Evolutionary conservation across 2,113 vertebrate genomes (phyloP).

Genomic region (Lepus timidus): DNA sequence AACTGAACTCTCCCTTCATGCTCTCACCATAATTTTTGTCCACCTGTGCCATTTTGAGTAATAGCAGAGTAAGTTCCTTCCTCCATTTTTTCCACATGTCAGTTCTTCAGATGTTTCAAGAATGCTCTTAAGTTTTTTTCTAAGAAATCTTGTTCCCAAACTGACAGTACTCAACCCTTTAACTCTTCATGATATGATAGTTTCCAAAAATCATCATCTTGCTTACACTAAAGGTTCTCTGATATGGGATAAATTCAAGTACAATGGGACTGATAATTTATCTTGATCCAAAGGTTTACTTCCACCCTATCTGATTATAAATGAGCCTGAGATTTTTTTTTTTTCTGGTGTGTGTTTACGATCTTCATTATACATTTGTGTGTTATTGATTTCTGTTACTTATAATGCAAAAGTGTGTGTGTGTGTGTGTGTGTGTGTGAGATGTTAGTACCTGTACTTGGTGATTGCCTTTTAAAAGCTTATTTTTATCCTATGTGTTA

Average conservation of each 20-base stretch:
- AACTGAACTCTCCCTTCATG: background rate
- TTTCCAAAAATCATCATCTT: background rate
- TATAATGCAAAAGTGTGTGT: background rate
- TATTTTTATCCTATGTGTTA: background rate
- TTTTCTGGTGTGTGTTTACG: background rate
- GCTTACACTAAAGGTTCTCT: background rate
- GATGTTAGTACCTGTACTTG: background rate
- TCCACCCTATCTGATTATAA: background rate
- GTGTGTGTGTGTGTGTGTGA: too few relatives aligned
- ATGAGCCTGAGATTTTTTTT: background rate
- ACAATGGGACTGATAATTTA: background rate
- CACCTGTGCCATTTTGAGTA: background rate
- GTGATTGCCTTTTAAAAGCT: background rate
- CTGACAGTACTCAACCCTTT: background rate
- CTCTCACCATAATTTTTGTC: background rate
- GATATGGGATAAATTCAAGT: slow-evolving; percentile 31
- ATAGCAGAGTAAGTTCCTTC: background rate
- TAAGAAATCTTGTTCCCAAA: slow-evolving; percentile 17
- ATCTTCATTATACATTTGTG: background rate
- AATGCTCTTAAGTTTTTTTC: background rate
- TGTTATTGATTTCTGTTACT: slow-evolving; percentile 6
- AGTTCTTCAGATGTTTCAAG: background rate
- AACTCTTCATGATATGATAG: background rate
- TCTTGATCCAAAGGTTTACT: background rate
- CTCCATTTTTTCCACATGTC: background rate